Percentiles rank a stretch among this genome's conserved stretches.
These are phyloP conservation scores for Drosophila gunungcola DNA, from an alignment of 1,140 invertebrate species.

Conservation along the genomic window DNA sequence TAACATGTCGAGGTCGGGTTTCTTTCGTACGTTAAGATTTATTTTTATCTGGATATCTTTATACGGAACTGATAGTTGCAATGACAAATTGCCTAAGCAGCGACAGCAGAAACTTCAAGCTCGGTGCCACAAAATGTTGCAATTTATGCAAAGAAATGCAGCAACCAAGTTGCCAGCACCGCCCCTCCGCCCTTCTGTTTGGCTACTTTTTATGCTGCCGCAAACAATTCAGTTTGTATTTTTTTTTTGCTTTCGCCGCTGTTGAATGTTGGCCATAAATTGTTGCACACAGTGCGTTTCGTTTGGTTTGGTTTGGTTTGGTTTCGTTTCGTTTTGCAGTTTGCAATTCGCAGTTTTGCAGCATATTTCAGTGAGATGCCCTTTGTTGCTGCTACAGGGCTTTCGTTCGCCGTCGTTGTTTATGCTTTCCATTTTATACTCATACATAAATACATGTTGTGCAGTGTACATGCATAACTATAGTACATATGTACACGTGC, in stretches of 20 bases:
- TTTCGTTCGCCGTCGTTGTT: constrained; percentile 57
- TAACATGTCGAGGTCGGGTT: background rate
- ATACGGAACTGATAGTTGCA: constrained; percentile 41
- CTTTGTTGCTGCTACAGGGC: constrained; percentile 64
- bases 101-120: constrained; percentile 43
- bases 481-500: constrained; percentile 30
- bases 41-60: constrained; percentile 62
- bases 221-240: constrained; percentile 77
- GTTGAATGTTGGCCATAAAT: constrained; percentile 79
- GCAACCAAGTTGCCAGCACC: constrained; percentile 14
- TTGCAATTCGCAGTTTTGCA: constrained; percentile 66
- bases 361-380: constrained; percentile 75
- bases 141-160: constrained; percentile 83
- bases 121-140: constrained; percentile 65
- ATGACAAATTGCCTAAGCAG: constrained; percentile 80
- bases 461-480: constrained; percentile 39
- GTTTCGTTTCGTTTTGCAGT: constrained; percentile 55
- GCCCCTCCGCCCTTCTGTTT: constrained; percentile 32
- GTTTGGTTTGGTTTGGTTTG: constrained; percentile 59
- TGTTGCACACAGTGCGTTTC: constrained; percentile 77
- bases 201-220: constrained; percentile 81
- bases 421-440: constrained; percentile 77
- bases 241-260: constrained; percentile 32
- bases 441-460: constrained; percentile 80
- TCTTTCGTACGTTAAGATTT: constrained; percentile 20